Evolutionary conservation across 2,888 invertebrate species (phyloP).

Genomic region (Heliconius ismenius): DNA sequence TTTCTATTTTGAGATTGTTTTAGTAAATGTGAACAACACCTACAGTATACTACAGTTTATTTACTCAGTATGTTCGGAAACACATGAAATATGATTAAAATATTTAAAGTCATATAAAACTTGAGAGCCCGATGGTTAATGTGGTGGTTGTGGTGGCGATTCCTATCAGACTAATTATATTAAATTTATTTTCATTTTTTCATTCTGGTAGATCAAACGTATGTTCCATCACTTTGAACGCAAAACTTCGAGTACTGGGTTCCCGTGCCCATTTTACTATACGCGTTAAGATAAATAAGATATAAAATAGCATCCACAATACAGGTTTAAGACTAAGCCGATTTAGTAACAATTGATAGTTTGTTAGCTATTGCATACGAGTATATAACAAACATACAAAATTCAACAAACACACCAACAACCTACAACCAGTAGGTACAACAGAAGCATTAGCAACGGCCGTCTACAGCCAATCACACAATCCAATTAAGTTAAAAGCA

Average conservation of each 20-base stretch:
- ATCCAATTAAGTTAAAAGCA: conserved; percentile 67
- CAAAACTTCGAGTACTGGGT: too few species aligned
- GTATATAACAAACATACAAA: neutral
- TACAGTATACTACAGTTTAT: neutral
- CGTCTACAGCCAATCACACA: conserved; percentile 47
- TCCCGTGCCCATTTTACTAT: too few species aligned
- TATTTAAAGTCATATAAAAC: too few species aligned
- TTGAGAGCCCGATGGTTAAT: too few species aligned
- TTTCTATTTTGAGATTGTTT: neutral
- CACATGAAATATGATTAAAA: too few species aligned
- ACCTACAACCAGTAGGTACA: conserved; percentile 9
- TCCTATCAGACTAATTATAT: too few species aligned
- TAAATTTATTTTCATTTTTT: too few species aligned
- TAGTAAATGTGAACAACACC: neutral
- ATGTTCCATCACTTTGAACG: too few species aligned
- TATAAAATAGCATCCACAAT: too few species aligned
- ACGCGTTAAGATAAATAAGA: too few species aligned
- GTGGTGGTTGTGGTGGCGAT: too few species aligned
- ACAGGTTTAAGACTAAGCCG: neutral
- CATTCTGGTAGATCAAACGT: too few species aligned
- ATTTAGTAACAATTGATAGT: conserved; percentile 11
- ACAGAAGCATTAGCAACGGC: conserved; percentile 31
- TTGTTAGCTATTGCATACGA: conserved; percentile 21
- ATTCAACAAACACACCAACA: conserved; percentile 18
- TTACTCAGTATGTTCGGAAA: neutral